A percentile compares a stretch with the other conserved stretches of the same genome.
Evolutionary conservation across 2,888 invertebrate genomes (phyloP).

Genomic region (Himalopsyche kuldschensis): DNA sequence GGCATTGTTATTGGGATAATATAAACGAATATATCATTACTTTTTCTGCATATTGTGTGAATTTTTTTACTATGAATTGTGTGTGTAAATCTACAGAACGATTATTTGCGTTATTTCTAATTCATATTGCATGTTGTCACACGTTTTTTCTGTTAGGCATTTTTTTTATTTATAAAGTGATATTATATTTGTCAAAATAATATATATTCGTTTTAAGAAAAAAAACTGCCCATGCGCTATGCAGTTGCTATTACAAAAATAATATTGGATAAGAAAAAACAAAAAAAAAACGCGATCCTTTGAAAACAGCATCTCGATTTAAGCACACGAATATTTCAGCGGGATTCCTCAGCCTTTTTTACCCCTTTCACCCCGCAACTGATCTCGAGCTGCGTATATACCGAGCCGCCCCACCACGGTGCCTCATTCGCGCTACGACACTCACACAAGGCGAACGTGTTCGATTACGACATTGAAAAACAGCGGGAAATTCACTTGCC

Average conservation of each 20-base stretch:
- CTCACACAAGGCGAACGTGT: slow-evolving; percentile 9
- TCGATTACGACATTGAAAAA: not conserved
- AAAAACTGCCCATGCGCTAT: not conserved
- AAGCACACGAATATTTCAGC: not conserved
- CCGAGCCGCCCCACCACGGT: slow-evolving; percentile 22
- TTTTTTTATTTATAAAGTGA: no score
- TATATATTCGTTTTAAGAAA: no score
- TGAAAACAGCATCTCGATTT: not conserved
- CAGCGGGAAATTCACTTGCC: not conserved
- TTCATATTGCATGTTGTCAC: no score
- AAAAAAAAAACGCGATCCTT: not conserved
- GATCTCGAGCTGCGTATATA: slow-evolving; percentile 21
- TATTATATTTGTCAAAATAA: no score
- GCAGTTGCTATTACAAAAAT: not conserved
- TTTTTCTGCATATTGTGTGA: no score
- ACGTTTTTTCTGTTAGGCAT: no score
- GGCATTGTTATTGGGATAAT: no score
- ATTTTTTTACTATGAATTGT: no score
- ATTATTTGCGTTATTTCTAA: no score
- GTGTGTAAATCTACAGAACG: no score
- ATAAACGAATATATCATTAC: no score
- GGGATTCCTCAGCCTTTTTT: not conserved
- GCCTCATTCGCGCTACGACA: slow-evolving; percentile 24
- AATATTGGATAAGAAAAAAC: not conserved
- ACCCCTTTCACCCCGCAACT: not conserved